Evolutionary conservation across 2,797 vertebrate species (phyloP).

Genomic region (Aldrovandia affinis): DNA sequence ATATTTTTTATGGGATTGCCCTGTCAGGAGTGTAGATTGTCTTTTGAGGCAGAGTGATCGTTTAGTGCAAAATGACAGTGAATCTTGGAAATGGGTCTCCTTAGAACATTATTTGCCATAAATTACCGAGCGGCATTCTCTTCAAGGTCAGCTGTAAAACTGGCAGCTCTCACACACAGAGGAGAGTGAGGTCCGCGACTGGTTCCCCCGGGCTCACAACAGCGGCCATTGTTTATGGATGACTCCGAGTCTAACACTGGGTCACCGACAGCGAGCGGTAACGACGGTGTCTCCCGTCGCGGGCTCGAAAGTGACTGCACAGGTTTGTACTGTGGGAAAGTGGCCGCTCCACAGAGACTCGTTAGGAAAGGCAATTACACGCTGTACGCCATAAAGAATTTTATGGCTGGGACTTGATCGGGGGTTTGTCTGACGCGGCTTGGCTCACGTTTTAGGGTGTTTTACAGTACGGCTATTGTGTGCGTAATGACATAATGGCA

Average conservation of each 20-base stretch:
- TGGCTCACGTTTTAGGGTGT: constrained; percentile 3
- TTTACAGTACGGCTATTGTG: not conserved
- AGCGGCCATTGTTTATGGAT: constrained; percentile 55
- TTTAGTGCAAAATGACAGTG: constrained; percentile 84
- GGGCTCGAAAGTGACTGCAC: constrained; percentile 35
- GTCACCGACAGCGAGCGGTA: not conserved
- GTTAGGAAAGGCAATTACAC: constrained; percentile 51
- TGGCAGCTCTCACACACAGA: constrained; percentile 71
- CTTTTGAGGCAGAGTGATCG: constrained; percentile 80
- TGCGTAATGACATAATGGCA: not conserved
- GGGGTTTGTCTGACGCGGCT: constrained; percentile 27
- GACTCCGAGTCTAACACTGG: constrained; percentile 56
- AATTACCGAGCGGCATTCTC: constrained; percentile 78
- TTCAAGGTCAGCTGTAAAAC: constrained; percentile 82
- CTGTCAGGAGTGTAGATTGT: constrained; percentile 85
- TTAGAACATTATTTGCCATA: constrained; percentile 81
- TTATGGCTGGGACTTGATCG: constrained; percentile 44
- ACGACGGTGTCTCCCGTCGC: constrained; percentile 57
- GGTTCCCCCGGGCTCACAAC: constrained; percentile 49
- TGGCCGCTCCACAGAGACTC: constrained; percentile 31
- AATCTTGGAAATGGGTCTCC: constrained; percentile 87
- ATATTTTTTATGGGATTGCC: constrained; percentile 85
- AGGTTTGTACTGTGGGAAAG: constrained; percentile 24
- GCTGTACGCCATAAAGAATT: constrained; percentile 45
- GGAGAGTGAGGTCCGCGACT: constrained; percentile 54